phyloP scores from a whole-genome alignment of 2,113 vertebrate species.

The Macrotus californicus region DNA sequence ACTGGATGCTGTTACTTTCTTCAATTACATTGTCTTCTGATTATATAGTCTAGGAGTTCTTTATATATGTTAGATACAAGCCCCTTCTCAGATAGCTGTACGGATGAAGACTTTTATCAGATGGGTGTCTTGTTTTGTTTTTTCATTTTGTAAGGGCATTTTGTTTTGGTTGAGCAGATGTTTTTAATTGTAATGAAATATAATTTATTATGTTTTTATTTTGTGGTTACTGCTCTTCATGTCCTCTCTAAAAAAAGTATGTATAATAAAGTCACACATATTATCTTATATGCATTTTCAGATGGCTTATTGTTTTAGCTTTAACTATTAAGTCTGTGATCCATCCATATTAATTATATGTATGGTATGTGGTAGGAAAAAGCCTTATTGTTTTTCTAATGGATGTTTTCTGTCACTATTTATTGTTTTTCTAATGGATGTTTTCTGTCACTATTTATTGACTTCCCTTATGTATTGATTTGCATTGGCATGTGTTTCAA shows the following conservation, averaged over 20 bases:
- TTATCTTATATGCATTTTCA: neutral
- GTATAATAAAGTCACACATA: neutral
- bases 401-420: neutral
- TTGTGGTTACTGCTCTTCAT: neutral
- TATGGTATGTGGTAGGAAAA: neutral
- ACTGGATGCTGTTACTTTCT: neutral
- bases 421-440: neutral
- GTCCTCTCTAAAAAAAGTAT: neutral
- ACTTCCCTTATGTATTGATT: neutral
- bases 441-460: neutral
- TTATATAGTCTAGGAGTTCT: neutral
- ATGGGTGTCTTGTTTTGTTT: neutral
- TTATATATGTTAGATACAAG: neutral
- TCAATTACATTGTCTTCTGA: neutral
- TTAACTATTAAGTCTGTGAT: neutral
- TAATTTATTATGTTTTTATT: neutral
- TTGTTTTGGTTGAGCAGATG: neutral
- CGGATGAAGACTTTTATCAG: neutral
- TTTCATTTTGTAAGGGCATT: neutral
- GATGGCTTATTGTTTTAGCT: neutral
- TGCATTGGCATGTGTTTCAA: neutral
- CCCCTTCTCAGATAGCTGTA: neutral
- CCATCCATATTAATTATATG: neutral
- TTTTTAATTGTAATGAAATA: neutral
- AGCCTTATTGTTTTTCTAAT: neutral